Percentiles rank a stretch among this genome's conserved stretches.
These are phyloP conservation scores for Orientallactaga sibirica DNA, from an alignment of 2,797 vertebrate genomes.

Conservation along the genomic window DNA sequence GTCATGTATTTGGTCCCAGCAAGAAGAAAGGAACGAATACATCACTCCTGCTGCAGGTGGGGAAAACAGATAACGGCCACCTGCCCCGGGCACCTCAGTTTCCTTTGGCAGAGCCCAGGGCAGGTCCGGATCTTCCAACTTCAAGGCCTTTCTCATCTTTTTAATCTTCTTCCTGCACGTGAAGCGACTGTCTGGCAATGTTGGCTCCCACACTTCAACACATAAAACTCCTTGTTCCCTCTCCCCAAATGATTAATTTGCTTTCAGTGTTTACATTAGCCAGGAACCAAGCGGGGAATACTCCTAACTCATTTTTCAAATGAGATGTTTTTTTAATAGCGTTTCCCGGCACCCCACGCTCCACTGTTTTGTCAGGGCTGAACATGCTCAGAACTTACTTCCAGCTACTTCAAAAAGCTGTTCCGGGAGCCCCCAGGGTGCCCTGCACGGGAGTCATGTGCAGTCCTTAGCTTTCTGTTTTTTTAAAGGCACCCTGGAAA, in stretches of 20 bases:
- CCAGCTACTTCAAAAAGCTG: accelerated
- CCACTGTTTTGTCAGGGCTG: neutral
- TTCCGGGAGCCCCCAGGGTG: neutral
- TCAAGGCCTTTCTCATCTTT: neutral
- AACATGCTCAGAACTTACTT: neutral
- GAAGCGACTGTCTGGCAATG: neutral
- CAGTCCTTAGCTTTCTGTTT: neutral
- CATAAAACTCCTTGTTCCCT: neutral
- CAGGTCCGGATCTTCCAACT: accelerated
- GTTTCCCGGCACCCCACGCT: neutral
- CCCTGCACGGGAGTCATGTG: neutral
- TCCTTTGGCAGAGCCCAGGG: neutral
- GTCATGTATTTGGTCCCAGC: too few relatives aligned
- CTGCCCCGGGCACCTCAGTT: accelerated
- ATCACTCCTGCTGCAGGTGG: too few relatives aligned
- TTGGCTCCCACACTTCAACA: neutral
- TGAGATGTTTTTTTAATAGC: neutral
- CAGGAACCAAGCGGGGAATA: neutral
- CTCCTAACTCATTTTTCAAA: neutral
- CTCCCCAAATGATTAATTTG: constrained; percentile 25
- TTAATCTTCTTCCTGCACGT: neutral
- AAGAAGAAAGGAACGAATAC: too few relatives aligned
- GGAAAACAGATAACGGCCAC: neutral
- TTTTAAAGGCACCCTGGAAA: neutral
- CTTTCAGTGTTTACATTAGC: constrained; percentile 27